Evolutionary conservation across 2,888 invertebrate species (phyloP).

Genomic region (Drosophila phalerata): DNA sequence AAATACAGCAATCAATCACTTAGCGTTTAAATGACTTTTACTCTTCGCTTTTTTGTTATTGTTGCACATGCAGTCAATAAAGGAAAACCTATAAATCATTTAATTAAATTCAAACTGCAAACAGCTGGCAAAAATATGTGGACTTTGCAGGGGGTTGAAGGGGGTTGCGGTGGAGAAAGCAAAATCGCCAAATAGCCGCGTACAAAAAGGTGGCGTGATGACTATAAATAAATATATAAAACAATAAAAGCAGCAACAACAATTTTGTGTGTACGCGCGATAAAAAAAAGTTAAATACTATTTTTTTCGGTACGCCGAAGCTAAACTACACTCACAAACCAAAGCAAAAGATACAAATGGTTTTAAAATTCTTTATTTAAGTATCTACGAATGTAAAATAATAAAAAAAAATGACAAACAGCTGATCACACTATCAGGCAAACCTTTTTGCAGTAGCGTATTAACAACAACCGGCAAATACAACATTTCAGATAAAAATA

Average conservation of each 20-base stretch:
- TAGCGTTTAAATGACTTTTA: conserved; percentile 27
- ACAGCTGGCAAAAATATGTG: conserved; percentile 12
- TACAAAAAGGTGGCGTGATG: conserved; percentile 70
- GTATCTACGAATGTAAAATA: not conserved
- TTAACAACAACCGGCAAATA: conserved; percentile 5
- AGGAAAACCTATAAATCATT: conserved; percentile 57
- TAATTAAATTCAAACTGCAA: conserved; percentile 38
- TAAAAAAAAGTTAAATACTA: conserved; percentile 49
- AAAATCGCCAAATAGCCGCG: conserved; percentile 36
- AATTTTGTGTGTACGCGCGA: conserved; percentile 42
- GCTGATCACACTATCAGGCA: not conserved
- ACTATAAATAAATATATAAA: conserved; percentile 68
- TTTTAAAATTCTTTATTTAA: not conserved
- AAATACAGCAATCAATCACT: conserved; percentile 43
- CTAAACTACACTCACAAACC: conserved; percentile 15
- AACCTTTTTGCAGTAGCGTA: conserved; percentile 1
- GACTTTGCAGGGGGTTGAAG: conserved; percentile 12
- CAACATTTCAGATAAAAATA: not conserved
- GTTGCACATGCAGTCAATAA: conserved; percentile 26
- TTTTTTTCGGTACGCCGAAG: conserved; percentile 5
- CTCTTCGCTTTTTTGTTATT: conserved; percentile 2
- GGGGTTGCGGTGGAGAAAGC: not conserved
- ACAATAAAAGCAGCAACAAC: conserved; percentile 52
- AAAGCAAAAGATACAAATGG: not conserved
- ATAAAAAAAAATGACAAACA: not conserved